Conservation (phyloP, 64 coral and sea anemone genomes). For the Exaiptasia diaphana region DNA sequence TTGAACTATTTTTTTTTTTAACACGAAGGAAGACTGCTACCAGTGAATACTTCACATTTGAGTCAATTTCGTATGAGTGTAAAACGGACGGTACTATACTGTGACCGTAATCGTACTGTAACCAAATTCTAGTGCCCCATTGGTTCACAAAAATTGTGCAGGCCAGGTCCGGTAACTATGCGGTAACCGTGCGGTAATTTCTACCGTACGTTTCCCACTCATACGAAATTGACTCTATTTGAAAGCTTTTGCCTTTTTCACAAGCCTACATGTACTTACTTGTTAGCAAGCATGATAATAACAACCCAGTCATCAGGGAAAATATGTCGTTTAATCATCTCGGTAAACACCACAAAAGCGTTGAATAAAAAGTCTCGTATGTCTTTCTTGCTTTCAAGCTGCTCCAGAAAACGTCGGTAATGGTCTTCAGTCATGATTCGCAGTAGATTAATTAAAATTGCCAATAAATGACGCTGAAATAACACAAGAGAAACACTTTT, state of each 20-base stretch:
- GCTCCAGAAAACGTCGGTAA: conserved; percentile 55
- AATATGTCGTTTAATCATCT: conserved; percentile 73
- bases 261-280: conserved; percentile 18
- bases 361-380: conserved; percentile 77
- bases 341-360: conserved; percentile 85
- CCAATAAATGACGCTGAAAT: conserved; percentile 74
- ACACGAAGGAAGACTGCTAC: too few relatives aligned
- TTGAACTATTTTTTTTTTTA: too few relatives aligned
- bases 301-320: conserved; percentile 80
- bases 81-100: too few relatives aligned
- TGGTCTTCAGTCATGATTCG: conserved; percentile 77
- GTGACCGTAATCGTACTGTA: too few relatives aligned
- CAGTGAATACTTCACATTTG: too few relatives aligned
- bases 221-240: too few relatives aligned
- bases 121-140: too few relatives aligned
- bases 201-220: too few relatives aligned
- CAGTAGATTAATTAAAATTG: conserved; percentile 57
- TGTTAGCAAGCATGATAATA: conserved; percentile 77
- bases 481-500: background rate
- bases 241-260: background rate
- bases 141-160: too few relatives aligned
- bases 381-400: conserved; percentile 60
- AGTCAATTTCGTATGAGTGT: too few relatives aligned
- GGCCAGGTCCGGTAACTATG: too few relatives aligned
- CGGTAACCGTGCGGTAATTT: too few relatives aligned